Base-by-base conservation (phyloP, 2,888 invertebrate species). In the Zygaena filipendulae region DNA sequence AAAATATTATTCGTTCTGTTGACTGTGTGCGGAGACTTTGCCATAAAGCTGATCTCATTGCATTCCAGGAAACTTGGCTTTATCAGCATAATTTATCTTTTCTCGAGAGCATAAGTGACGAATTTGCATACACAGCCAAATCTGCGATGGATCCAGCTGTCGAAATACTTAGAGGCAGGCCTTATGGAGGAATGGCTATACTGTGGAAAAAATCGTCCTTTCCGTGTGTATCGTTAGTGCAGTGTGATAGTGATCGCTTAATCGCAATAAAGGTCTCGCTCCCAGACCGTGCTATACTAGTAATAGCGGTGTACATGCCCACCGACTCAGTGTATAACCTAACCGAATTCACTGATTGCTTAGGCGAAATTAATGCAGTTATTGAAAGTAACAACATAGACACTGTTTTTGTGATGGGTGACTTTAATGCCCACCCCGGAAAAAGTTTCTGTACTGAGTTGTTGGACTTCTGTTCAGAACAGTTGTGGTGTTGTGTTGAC, bases 21-120 rank as follows among this genome's bases (percentile, higher is more conserved):
- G 31, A 35, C 1, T 32, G 36, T 27, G 34, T 41, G 4, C 24
- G 31, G 8, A 9, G 21, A 8, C 12, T 40, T 2, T 40, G 42
- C 21, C 3, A 14, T 7, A 11, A 11, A 2, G 30, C 37, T 1
- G n/a, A n/a, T n/a, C n/a, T n/a, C n/a, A n/a, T n/a, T n/a, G 37
- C n/a, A n/a, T n/a, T n/a, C 20, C 24, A 29, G 27, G 21, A 25
- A 25, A 36, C 36, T 1, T 39, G 39, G 36, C 25, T 39, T 2
- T 12, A 29, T 1, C 27, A 34, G 1, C 18, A 35, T 21, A 33
- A 36, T 6, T 18, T 39, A 7, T 9, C 21, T 3, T 8, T 30
- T 9, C 19, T 34, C 2, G 27, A 21, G 2, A 11, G 2, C 4
- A 21, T 34, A 2, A 16, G 27, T 12, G 10, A n/a, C 2, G 11